Evolutionary conservation across 2,888 invertebrate genomes (phyloP), one percentile per base, ranked within the genome.

Genomic region (Hydropsyche betteni): DNA sequence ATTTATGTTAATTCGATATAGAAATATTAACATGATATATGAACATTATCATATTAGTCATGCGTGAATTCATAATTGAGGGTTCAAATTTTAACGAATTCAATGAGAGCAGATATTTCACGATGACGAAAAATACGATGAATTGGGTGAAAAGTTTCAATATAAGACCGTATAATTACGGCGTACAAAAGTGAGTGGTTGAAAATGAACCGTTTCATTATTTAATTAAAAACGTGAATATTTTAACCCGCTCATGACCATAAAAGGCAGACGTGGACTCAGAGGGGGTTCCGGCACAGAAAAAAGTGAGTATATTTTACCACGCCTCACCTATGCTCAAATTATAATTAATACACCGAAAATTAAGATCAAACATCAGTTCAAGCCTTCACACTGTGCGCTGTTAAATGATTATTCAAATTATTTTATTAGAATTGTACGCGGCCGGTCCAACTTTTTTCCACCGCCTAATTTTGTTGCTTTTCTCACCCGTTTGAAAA

Each of bases 341-440:
- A 58, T 58, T 58, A 24, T 58, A 58, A 58, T 58, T 58, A 16
- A 58, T 16, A 53, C 4, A 58, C 8, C 24, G 58, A 58, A 58
- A 16, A 58, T 58, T 24, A 14, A 58, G 24, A 58, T 16, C 16
- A 24, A 58, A 14, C 44, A 44, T 44, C 44, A 44, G 7, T 44
- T 44, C 44, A 10, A 44, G 44, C 1, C 58, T 58, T 58, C 58
- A 58, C 58, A 58, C 58, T 16, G 16, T 58, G 58, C 58, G 58
- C 24, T 14, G 16, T 44, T 44, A n/a, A 36, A 64, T 64, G 36
- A 64, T 64, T 64, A 64, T 64, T 64, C 36, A 64, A 64, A 64
- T 36, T 36, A 12, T 64, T 36, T 64, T 61, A 44, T 64, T 36
- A 64, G 6, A 64, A 34, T n/a, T 36, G 64, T 64, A 33, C 64